Evolutionary conservation across 1,140 invertebrate species (phyloP).

Genomic region (Drosophila tristis): DNA sequence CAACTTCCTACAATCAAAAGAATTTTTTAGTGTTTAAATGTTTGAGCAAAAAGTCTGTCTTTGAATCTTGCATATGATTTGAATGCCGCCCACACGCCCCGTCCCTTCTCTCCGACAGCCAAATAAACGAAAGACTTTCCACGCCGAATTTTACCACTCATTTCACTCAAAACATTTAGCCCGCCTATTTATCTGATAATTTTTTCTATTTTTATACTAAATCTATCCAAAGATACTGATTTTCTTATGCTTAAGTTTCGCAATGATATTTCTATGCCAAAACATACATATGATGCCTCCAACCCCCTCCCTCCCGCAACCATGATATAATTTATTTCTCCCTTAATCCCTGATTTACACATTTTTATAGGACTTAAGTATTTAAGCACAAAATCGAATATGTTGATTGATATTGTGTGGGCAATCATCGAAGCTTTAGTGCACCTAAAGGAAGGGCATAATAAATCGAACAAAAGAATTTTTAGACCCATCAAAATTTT

Average conservation of each 20-base stretch:
- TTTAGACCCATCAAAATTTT: conserved; percentile 23
- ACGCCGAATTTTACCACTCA: too few species aligned
- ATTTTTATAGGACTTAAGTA: conserved; percentile 37
- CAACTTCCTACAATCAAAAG: background rate
- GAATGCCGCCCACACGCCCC: background rate
- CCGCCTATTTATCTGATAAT: conserved; percentile 36
- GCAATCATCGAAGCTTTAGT: conserved; percentile 42
- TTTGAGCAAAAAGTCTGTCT: conserved; percentile 15
- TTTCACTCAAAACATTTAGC: conserved; percentile 7
- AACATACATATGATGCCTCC: conserved; percentile 16
- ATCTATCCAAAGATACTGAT: conserved; percentile 21
- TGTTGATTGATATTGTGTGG: conserved; percentile 11
- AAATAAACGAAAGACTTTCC: conserved; percentile 12
- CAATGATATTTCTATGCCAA: conserved; percentile 30
- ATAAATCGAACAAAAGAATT: conserved; percentile 12
- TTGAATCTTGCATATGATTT: conserved; percentile 16
- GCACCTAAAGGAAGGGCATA: background rate
- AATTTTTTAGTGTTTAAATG: background rate
- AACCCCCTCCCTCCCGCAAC: background rate
- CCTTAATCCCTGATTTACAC: background rate
- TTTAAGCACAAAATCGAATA: conserved; percentile 34
- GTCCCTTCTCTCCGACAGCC: conserved; percentile 1
- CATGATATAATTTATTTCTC: conserved; percentile 30
- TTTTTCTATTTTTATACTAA: conserved; percentile 15
- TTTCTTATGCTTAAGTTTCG: conserved; percentile 8